A percentile compares a stretch with the other conserved stretches of the same genome.
phyloP scores from a whole-genome alignment of 2,113 vertebrate species.

The Gymnarchus niloticus region DNA sequence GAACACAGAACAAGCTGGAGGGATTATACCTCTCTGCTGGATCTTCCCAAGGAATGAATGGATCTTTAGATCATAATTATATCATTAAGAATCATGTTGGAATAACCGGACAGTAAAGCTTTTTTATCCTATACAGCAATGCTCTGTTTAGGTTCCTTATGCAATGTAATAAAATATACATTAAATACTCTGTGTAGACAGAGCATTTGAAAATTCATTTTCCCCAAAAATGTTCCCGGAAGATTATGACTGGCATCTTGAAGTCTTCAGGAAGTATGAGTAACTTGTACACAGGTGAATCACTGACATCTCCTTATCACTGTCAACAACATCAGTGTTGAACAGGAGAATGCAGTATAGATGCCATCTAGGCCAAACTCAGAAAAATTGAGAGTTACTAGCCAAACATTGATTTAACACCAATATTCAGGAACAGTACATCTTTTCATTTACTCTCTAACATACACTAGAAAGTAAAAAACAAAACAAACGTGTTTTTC shows the following conservation, averaged over 20 bases:
- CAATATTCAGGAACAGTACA: neutral
- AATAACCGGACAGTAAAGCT: neutral
- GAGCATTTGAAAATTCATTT: neutral
- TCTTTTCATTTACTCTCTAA: neutral
- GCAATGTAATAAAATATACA: neutral
- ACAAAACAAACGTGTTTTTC: neutral
- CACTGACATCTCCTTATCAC: neutral
- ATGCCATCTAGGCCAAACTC: neutral
- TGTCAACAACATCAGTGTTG: neutral
- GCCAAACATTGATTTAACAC: neutral
- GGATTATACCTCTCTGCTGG: neutral
- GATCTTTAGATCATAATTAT: neutral
- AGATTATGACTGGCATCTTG: neutral
- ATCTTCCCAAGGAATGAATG: neutral
- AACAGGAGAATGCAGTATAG: neutral
- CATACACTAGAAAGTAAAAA: no score
- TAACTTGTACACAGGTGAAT: neutral
- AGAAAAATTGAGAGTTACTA: neutral
- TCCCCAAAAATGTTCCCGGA: neutral
- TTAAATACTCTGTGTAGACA: neutral
- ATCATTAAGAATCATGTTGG: neutral
- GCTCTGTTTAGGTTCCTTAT: neutral
- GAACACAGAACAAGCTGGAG: neutral
- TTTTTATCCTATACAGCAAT: neutral
- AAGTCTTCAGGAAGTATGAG: neutral